Base-by-base conservation (phyloP, 2,113 vertebrate genomes). In the Paramisgurnus dabryanus region DNA sequence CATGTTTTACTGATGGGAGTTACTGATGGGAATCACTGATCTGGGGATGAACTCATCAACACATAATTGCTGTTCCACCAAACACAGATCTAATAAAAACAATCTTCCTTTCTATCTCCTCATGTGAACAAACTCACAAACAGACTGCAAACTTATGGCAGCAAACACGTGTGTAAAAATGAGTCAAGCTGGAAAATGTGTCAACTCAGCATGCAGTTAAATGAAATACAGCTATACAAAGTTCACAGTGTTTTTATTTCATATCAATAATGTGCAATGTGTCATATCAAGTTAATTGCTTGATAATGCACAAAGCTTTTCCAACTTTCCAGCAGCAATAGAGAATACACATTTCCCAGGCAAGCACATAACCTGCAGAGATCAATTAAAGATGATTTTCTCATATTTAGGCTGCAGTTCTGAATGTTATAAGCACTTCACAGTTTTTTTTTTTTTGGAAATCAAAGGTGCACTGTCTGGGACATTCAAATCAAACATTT, bases 1-100 rank as follows among this genome's bases (percentile, higher is more conserved):
- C 57, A 43, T 45, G 79, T 84, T 64, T 78, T 5, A 45, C 65
- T n/a, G n/a, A n/a, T n/a, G n/a, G 27, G 27, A 34, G 27, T 34
- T 22, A 34, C 27, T 34, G 27, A 34, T 34, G 27, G 27, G 27
- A 27, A 27, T 87, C 88, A 90, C 86, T 76, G 87, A 92, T 91
- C 75, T 84, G 40, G 67, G 86, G 84, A 91, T 89, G 87, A 90
- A 86, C 17, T 34, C 6, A 70, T 84, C 74, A 68, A 84, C 76
- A 75, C 78, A 12, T 60, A 70, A 64, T 85, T 87, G 86, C 87
- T 88, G 89, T 88, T 64, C 83, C 72, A 89, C 80, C 70, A 91
- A 88, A 87, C 83, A 81, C 85, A 87, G 57, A 43, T 0, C 12
- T 73, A 86, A 89, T 87, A 86, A 78, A 90, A 85, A 80, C 80